A percentile compares a stretch with the other conserved stretches of the same genome.
Conservation (phyloP, 2,888 invertebrate species). For the Incurvaria masculella region DNA sequence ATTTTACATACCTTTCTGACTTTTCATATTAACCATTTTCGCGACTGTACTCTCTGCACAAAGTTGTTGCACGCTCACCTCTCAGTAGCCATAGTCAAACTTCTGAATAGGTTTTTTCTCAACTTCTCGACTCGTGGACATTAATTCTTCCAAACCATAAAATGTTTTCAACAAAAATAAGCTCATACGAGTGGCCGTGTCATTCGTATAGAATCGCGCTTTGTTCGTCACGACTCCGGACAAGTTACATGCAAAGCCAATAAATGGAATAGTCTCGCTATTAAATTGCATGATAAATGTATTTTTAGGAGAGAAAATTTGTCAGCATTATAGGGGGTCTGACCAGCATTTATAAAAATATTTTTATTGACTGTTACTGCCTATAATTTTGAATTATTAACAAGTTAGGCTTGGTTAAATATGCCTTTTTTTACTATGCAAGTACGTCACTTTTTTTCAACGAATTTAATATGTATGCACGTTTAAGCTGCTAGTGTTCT, state of each 20-base stretch:
- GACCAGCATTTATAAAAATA: background rate
- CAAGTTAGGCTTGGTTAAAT: too few relatives aligned
- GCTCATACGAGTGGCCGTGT: background rate
- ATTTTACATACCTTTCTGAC: too few relatives aligned
- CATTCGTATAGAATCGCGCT: background rate
- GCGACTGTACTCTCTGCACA: too few relatives aligned
- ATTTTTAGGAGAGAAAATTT: background rate
- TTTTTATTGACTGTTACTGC: background rate
- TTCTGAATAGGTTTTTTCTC: background rate
- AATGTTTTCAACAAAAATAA: background rate
- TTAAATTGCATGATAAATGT: background rate
- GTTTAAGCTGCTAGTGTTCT: too few relatives aligned
- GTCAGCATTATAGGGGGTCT: background rate
- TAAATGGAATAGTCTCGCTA: background rate
- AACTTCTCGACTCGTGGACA: background rate
- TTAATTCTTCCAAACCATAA: background rate
- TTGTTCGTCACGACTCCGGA: background rate
- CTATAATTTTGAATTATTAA: too few relatives aligned
- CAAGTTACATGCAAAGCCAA: background rate
- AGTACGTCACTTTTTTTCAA: background rate
- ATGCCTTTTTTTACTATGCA: too few relatives aligned
- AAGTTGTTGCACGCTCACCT: too few relatives aligned
- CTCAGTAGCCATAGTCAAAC: background rate
- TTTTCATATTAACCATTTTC: too few relatives aligned
- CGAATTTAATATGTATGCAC: too few relatives aligned